Base-by-base conservation (phyloP, 2,113 vertebrate species). In the Neolamprologus brichardi region DNA sequence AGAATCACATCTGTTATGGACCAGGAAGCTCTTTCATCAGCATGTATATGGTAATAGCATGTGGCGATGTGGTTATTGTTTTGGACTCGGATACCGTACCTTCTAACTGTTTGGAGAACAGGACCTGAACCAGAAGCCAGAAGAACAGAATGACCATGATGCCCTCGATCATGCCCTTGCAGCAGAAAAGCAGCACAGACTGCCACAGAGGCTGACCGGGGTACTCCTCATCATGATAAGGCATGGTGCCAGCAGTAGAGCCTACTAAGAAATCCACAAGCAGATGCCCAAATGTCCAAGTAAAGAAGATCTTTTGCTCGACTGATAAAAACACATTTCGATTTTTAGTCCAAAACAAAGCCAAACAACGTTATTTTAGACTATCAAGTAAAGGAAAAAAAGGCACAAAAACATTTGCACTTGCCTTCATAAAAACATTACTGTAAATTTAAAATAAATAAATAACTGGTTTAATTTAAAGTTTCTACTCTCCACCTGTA, bases 121-220 rank as follows among this genome's bases (percentile, higher is more conserved):
- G 94, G 46, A 96, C 95, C 87, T 96, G 95, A 46, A 96, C 84
- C 79, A 97, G 95, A 2, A 96, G 95, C 95, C 96, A 97, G 88
- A 96, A 89, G 92, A 97, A 97, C 83, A 97, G 96, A 7, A 96
- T 72, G 51, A 96, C 94, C 85, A 97, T 95, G 88, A 97, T 96
- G n/a, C 93, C 96, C 86, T 97, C 96, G 2, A 97, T 97, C 95
- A 97, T 94, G 2, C 96, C 96, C 90, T 96, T 97, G 89, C 95
- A 97, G 90, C 92, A 95, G 91, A 97, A 97, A 41, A 96, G 91
- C 53, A 96, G 39, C 85, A 97, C 95, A 7, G 96, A 97, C 90
- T 95, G 95, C 92, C 96, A 96, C 82, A 97, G 91, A 32, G 95
- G 92, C 93, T 95, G 95, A 7, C 84, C 94, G 4, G 95, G 93